Conservation (phyloP, 2,797 vertebrate genomes). For the Gymnodraco acuticeps region DNA sequence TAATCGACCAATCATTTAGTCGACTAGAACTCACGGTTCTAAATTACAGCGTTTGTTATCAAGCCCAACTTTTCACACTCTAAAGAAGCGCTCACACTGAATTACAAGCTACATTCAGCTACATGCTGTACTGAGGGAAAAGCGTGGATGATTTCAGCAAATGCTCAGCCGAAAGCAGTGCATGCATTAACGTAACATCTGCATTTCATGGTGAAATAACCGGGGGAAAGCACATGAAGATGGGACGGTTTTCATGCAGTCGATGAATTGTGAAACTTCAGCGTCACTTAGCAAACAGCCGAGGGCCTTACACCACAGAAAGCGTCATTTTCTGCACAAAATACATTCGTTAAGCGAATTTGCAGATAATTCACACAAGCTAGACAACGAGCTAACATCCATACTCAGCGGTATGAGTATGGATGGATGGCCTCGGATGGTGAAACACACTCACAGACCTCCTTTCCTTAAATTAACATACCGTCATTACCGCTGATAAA, state of each 20-base stretch:
- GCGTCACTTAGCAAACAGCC: neutral
- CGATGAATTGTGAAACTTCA: neutral
- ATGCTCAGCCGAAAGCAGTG: slow-evolving; percentile 10
- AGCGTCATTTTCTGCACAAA: slow-evolving; percentile 13
- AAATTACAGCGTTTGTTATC: too few relatives aligned
- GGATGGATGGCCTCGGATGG: slow-evolving; percentile 53
- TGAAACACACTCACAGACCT: slow-evolving; percentile 16
- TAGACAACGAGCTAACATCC: neutral
- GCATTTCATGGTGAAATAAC: slow-evolving; percentile 8
- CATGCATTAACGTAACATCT: slow-evolving; percentile 9
- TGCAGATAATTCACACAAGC: slow-evolving; percentile 1
- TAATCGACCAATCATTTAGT: too few relatives aligned
- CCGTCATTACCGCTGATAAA: neutral
- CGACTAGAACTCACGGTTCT: too few relatives aligned
- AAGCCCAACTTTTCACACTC: neutral
- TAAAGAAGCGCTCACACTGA: too few relatives aligned
- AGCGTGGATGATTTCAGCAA: neutral
- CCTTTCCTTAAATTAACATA: neutral
- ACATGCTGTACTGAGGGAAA: neutral
- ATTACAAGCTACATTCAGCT: neutral
- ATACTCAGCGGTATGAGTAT: slow-evolving; percentile 14
- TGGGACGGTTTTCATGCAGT: neutral
- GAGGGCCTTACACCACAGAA: slow-evolving; percentile 35
- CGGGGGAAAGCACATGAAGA: neutral
- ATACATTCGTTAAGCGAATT: neutral